A percentile compares a stretch with the other conserved stretches of the same genome.
phyloP scores from a whole-genome alignment of 2,888 invertebrate genomes.

The Callinectes sapidus region DNA sequence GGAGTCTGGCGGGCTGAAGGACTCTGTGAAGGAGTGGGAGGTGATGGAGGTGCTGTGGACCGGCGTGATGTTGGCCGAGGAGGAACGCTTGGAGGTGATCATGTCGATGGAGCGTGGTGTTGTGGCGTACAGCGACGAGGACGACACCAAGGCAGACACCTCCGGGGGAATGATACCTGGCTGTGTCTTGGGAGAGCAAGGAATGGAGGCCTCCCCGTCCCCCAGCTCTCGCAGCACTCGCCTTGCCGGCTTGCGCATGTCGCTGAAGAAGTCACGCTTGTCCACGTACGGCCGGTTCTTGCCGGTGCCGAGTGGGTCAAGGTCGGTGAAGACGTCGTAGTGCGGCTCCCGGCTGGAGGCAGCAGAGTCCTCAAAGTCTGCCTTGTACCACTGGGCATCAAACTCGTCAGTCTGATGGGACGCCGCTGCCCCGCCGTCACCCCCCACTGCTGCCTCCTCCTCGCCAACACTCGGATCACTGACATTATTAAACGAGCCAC shows the following conservation, averaged over 20 bases:
- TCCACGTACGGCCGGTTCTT: constrained; percentile 94
- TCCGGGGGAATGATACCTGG: constrained; percentile 72
- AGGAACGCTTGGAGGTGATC: constrained; percentile 60
- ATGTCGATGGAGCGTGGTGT: constrained; percentile 65
- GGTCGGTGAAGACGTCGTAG: constrained; percentile 92
- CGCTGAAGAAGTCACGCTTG: constrained; percentile 97
- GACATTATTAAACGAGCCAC: constrained; percentile 67
- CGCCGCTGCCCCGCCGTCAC: constrained; percentile 48
- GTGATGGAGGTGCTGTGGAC: constrained; percentile 74
- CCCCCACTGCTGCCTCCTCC: constrained; percentile 53
- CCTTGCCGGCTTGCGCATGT: constrained; percentile 95
- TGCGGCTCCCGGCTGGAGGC: constrained; percentile 46
- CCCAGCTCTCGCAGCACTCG: constrained; percentile 90
- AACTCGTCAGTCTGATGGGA: constrained; percentile 62
- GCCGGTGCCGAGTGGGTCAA: constrained; percentile 94
- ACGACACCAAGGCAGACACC: constrained; percentile 72
- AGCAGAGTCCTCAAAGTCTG: constrained; percentile 37
- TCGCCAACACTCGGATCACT: constrained; percentile 59
- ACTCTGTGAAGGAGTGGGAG: constrained; percentile 68
- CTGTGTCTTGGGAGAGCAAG: constrained; percentile 69
- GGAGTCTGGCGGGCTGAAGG: constrained; percentile 70
- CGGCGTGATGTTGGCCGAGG: constrained; percentile 75
- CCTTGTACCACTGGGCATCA: constrained; percentile 64
- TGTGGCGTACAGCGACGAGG: constrained; percentile 71
- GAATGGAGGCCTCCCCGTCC: constrained; percentile 72